Conservation (phyloP, 2,113 vertebrate species). For the Gavia stellata region DNA sequence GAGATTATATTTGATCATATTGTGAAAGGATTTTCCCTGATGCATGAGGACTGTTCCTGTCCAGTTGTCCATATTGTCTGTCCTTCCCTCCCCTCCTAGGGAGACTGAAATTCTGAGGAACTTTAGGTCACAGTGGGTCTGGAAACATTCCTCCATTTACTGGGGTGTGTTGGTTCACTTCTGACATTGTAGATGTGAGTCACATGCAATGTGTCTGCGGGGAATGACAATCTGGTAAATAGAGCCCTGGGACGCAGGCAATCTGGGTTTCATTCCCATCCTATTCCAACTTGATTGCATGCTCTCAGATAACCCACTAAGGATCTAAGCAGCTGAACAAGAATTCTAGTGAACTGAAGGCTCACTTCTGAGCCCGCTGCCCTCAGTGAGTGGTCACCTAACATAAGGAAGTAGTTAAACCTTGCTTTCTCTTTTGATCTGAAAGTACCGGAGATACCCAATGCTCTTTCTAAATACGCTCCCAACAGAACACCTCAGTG, state of each 20-base stretch:
- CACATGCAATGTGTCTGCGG: not conserved
- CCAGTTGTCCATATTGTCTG: not conserved
- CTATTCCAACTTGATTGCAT: not conserved
- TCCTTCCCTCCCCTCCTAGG: not conserved
- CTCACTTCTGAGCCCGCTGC: not conserved
- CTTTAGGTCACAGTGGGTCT: constrained; percentile 2
- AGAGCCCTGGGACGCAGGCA: not conserved
- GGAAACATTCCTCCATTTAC: constrained; percentile 1
- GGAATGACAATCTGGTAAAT: not conserved
- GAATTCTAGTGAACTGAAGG: not conserved
- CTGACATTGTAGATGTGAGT: not conserved
- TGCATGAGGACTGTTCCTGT: not conserved
- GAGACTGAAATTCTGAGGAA: not conserved
- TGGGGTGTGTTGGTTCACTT: not conserved
- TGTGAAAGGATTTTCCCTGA: not conserved
- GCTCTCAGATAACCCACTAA: not conserved
- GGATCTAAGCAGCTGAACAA: not conserved
- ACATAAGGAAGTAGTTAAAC: not conserved
- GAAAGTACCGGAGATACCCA: not conserved
- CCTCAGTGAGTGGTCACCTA: not conserved
- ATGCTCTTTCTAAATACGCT: not conserved
- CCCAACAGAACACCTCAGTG: not conserved
- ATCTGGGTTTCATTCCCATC: constrained; percentile 2
- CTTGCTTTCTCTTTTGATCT: not conserved
- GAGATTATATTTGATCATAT: not conserved